Evolutionary conservation across 2,888 invertebrate species (phyloP), one percentile per base, ranked within the genome.

Genomic region (Harmothoe impar): DNA sequence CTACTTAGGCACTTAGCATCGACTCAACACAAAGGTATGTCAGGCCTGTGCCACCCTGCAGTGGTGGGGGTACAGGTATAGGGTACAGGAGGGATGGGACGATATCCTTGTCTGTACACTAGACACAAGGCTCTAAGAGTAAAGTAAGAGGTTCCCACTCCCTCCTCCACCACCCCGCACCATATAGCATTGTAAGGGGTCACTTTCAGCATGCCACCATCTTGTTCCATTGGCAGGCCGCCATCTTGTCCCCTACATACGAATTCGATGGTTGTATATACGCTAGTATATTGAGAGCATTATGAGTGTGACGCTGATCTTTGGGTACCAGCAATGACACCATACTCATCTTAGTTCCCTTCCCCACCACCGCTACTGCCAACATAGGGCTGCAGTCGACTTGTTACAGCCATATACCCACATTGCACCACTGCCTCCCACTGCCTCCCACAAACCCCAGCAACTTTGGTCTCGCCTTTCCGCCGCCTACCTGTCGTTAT

Each of bases 381-480:
- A 43, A 43, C 43, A 7, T 3, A 7, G 43, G 43, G 3, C 43
- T 43, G 43, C 43, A 43, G 43, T 43, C 43, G 43, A 10, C 43
- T 7, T 43, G 43, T 7, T 43, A 43, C 77, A 23, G 3, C 31
- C 77, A 7, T 31, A 77, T n/a, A 17, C 31, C 77, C 31, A 25
- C 77, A 12, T 25, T 25, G 31, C 43, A 10, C 25, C 25, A 23
- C 77, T 31, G 25, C 35, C 43, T 25, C 35, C 81, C 43, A 15
- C 33, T 25, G 12, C 3, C 81, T 33, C 43, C 35, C 81, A 33
- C 81, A 23, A 15, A 52, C 54, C 52, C 84, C 43, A 51, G 84
- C 84, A 84, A 84, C 84, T 84, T 84, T 20, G n/a, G 54, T 54
- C 86, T 86, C 29, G 0, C 56, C 52, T 86, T 54, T 54, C 86